Evolutionary conservation across 2,888 invertebrate genomes (phyloP), one percentile per base, ranked within the genome.

Genomic region (Rotaria magnacalcarata): DNA sequence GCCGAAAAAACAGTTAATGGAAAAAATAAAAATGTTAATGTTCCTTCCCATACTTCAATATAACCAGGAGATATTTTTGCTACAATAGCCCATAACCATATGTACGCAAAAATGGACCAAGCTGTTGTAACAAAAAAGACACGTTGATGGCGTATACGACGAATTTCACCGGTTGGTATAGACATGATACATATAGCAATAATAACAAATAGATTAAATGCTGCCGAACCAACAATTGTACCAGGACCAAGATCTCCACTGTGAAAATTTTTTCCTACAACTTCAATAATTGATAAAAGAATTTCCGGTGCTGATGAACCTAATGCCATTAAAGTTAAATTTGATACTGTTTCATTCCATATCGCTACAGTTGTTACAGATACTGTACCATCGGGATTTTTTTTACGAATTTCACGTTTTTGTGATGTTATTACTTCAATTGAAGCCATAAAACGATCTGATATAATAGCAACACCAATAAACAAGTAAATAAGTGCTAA

Each of bases 281-380:
- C 96, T 92, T 99, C 99, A 90, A 99, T 98, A 89, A 98, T 95
- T 24, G 98, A 98, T 84, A 99, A 92, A 47, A 99, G 92, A 90
- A 99, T 99, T 92, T 99, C 99, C 0, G 99, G 99, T 4, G 98
- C 98, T 89, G 97, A 97, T 43, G 97, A 97, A 5, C 99, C 98
- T 86, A 99, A 92, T 24, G 99, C 99, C 99, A 99, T 99, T 86
- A 99, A 93, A 10, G 98, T 99, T 88, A 99, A 92, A 92, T 99
- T 99, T 88, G 97, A 97, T 80, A 99, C 98, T 4, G 99, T 98
- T 91, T 98, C 98, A 99, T 99, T 99, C 99, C 87, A 99, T 95
- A 87, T 85, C 47, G 97, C 93, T 27, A 99, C 97, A 85, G 94
- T 94, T 80, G 98, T 93, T 88, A 95, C 95, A 90, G 96, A 95